Percentiles rank a stretch among this genome's conserved stretches.
Evolutionary conservation across 2,113 vertebrate species (phyloP).

Genomic region (Phocoena sinus): DNA sequence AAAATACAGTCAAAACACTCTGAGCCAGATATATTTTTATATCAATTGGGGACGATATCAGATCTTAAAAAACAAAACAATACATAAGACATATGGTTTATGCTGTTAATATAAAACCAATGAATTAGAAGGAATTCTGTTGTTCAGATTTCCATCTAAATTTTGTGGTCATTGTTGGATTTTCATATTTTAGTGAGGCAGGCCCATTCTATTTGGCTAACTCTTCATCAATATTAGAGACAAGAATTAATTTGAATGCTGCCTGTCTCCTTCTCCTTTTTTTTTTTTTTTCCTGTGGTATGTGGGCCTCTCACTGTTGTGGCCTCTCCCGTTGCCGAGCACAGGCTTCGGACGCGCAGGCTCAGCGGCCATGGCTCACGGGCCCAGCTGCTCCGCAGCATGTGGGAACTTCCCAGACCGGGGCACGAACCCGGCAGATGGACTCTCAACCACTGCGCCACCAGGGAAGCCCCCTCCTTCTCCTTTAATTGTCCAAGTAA

Average conservation of each 20-base stretch:
- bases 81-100: not conserved
- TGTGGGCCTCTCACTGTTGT: too few species aligned
- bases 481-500: not conserved
- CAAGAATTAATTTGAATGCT: not conserved
- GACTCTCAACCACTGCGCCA: too few species aligned
- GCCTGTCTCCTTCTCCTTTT: not conserved
- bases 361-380: too few species aligned
- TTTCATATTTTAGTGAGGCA: not conserved
- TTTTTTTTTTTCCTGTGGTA: too few species aligned
- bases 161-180: not conserved
- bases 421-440: too few species aligned
- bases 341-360: too few species aligned
- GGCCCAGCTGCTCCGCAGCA: too few species aligned
- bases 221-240: not conserved
- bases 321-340: too few species aligned
- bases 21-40: not conserved
- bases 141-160: not conserved
- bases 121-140: not conserved
- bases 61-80: not conserved
- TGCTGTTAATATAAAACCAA: not conserved
- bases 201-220: not conserved
- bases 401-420: too few species aligned
- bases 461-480: too few species aligned
- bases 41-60: not conserved
- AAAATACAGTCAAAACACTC: not conserved